These are phyloP conservation scores for Neopelma chrysocephalum DNA, from an alignment of 2,797 vertebrate genomes.

Conservation along the genomic window DNA sequence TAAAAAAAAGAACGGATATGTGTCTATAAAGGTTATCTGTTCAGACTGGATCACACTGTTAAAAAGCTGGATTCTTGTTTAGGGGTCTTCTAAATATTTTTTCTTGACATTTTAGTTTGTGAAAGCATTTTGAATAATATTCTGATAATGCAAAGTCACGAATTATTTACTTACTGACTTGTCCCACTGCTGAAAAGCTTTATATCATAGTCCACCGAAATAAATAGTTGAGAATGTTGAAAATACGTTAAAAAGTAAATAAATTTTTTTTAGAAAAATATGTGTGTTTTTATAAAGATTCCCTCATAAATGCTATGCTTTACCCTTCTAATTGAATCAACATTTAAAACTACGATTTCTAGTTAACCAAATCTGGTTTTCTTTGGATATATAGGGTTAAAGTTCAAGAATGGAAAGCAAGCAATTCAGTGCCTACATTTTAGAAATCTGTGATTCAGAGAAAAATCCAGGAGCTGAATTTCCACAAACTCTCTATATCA, in stretches of 20 bases:
- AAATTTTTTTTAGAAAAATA: not conserved
- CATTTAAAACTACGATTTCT: not conserved
- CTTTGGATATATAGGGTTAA: not conserved
- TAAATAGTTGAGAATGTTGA: not conserved
- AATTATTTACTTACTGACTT: not conserved
- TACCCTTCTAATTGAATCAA: not conserved
- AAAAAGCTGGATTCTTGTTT: not conserved
- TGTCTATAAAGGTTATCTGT: not conserved
- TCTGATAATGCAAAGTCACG: not conserved
- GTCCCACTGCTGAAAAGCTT: not conserved
- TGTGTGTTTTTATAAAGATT: not conserved
- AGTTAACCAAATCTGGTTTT: not conserved
- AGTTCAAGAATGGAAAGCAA: not conserved
- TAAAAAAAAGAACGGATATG: not conserved
- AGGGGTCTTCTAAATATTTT: not conserved
- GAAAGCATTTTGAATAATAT: not conserved
- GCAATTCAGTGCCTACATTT: not conserved
- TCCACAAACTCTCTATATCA: not conserved
- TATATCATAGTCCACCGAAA: not conserved
- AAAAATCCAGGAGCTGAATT: not conserved
- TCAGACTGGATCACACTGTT: not conserved
- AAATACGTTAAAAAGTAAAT: not conserved
- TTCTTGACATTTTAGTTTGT: not conserved
- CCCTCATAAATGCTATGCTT: not conserved
- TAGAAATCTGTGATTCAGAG: not conserved